These are phyloP conservation scores for Epinephelus malabaricus DNA, from an alignment of 2,797 vertebrate genomes.

Conservation along the genomic window DNA sequence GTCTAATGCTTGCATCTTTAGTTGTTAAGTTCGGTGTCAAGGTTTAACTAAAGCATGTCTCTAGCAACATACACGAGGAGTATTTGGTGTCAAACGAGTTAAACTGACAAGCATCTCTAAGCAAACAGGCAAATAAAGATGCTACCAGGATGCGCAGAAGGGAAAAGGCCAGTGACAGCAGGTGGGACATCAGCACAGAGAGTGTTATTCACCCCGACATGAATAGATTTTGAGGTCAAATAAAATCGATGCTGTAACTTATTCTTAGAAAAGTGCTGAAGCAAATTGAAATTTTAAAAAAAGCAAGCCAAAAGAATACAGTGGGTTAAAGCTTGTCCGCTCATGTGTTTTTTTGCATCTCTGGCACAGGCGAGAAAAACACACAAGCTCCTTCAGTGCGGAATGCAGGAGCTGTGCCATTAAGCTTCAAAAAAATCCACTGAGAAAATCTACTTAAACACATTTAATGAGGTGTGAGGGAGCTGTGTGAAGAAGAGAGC, in stretches of 20 bases:
- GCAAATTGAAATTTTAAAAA: constrained; percentile 33
- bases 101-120: constrained; percentile 42
- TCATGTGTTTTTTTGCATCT: constrained; percentile 54
- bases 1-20: constrained; percentile 24
- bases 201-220: constrained; percentile 43
- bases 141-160: background rate
- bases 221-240: constrained; percentile 60
- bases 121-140: constrained; percentile 41
- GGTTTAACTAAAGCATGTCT: constrained; percentile 43
- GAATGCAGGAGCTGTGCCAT: constrained; percentile 55
- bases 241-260: constrained; percentile 41
- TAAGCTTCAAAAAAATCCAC: constrained; percentile 62
- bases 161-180: constrained; percentile 22
- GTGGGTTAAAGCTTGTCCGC: constrained; percentile 14
- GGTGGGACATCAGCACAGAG: constrained; percentile 21
- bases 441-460: constrained; percentile 67
- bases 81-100: constrained; percentile 29
- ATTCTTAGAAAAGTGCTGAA: constrained; percentile 46
- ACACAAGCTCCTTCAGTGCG: constrained; percentile 35
- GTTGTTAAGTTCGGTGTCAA: constrained; percentile 18
- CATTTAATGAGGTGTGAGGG: constrained; percentile 70
- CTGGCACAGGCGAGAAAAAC: constrained; percentile 28
- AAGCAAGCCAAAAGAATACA: constrained; percentile 26
- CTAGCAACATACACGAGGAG: constrained; percentile 6
- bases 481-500: constrained; percentile 50